Percentiles rank a stretch among this genome's conserved stretches.
Evolutionary conservation across 2,797 vertebrate genomes (phyloP).

Genomic region (Manis pentadactyla): DNA sequence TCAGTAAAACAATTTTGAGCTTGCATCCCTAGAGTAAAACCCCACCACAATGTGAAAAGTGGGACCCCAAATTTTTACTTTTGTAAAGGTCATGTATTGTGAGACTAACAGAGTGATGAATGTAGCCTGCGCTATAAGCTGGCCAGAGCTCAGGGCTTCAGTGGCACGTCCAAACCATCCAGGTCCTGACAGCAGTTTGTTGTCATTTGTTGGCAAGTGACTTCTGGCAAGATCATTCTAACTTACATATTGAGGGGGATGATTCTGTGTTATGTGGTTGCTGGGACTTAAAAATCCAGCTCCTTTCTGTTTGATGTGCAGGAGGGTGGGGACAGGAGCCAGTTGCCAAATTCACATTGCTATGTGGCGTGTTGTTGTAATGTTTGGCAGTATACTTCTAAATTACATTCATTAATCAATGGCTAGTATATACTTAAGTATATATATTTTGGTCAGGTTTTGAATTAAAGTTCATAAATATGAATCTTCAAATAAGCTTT

Average conservation of each 20-base stretch:
- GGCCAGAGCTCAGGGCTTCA: background rate
- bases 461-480: background rate
- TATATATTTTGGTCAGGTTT: background rate
- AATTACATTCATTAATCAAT: background rate
- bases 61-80: background rate
- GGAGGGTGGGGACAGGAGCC: background rate
- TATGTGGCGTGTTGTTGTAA: background rate
- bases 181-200: background rate
- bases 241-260: background rate
- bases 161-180: background rate
- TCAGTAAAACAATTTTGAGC: background rate
- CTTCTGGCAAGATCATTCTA: background rate
- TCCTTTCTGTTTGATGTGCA: background rate
- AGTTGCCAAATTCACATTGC: background rate
- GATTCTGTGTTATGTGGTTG: background rate
- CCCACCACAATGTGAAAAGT: background rate
- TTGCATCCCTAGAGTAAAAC: background rate
- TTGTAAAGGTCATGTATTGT: background rate
- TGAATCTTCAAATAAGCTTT: background rate
- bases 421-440: background rate
- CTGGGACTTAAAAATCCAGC: background rate
- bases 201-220: background rate
- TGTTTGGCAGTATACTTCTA: background rate
- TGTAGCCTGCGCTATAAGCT: background rate
- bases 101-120: background rate